A percentile compares a stretch with the other conserved stretches of the same genome.
These are phyloP conservation scores for Montifringilla adamsi DNA, from an alignment of 2,113 vertebrate genomes.

Conservation along the genomic window DNA sequence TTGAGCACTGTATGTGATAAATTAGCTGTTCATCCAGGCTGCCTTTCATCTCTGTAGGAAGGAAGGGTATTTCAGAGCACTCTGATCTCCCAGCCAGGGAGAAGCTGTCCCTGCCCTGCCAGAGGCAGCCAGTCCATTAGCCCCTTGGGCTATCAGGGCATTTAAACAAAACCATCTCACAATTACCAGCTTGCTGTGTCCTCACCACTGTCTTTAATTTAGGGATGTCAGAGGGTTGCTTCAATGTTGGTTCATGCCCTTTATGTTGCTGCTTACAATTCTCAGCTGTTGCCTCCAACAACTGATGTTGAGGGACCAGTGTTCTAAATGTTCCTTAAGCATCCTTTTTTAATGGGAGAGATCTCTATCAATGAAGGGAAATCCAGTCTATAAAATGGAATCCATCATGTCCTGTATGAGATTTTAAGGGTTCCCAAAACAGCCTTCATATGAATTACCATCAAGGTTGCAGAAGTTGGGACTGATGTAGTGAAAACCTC, in stretches of 20 bases:
- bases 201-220: background rate
- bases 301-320: background rate
- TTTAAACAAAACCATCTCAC: constrained; percentile 1
- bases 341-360: background rate
- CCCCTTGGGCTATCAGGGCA: background rate
- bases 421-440: background rate
- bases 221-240: background rate
- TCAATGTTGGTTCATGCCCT: background rate
- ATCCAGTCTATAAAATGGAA: background rate
- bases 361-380: background rate
- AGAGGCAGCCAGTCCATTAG: background rate
- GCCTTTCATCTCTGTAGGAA: constrained; percentile 39
- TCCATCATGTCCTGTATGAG: background rate
- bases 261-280: background rate
- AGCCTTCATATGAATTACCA: background rate
- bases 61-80: background rate
- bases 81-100: constrained; percentile 30
- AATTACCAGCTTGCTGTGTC: background rate
- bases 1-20: background rate
- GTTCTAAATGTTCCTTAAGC: background rate
- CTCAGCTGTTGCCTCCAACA: background rate
- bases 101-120: background rate
- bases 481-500: background rate
- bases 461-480: background rate
- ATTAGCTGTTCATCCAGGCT: background rate